Conservation (phyloP, 2,797 vertebrate genomes). For the Poeciliopsis presidionis region DNA sequence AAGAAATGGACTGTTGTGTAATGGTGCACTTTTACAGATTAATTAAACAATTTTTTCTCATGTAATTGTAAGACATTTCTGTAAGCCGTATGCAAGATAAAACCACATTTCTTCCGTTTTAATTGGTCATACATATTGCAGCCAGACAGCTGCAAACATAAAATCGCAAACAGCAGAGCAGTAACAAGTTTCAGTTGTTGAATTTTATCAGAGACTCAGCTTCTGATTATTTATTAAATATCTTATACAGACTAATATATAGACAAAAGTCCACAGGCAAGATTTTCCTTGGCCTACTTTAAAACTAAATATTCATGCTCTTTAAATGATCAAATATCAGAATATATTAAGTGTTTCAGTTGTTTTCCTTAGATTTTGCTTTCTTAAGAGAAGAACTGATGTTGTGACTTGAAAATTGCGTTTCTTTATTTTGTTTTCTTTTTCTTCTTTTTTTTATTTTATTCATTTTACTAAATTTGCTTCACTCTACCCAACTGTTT, state of each 20-base stretch:
- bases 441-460: background rate
- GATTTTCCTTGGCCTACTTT: background rate
- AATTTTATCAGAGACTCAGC: background rate
- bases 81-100: background rate
- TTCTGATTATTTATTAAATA: background rate
- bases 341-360: background rate
- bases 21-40: too few relatives aligned
- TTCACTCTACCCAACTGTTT: background rate
- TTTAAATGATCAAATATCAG: background rate
- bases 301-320: background rate
- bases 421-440: background rate
- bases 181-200: background rate
- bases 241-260: background rate
- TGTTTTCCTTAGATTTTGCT: background rate
- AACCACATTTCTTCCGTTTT: background rate
- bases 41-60: too few relatives aligned
- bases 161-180: background rate
- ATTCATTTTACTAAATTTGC: background rate
- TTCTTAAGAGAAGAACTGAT: background rate
- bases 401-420: background rate
- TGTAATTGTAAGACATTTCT: background rate
- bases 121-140: background rate
- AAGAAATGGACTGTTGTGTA: too few relatives aligned
- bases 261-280: background rate
- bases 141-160: background rate